Conservation (phyloP, 2,113 vertebrate genomes). For the Lathamus discolor region DNA sequence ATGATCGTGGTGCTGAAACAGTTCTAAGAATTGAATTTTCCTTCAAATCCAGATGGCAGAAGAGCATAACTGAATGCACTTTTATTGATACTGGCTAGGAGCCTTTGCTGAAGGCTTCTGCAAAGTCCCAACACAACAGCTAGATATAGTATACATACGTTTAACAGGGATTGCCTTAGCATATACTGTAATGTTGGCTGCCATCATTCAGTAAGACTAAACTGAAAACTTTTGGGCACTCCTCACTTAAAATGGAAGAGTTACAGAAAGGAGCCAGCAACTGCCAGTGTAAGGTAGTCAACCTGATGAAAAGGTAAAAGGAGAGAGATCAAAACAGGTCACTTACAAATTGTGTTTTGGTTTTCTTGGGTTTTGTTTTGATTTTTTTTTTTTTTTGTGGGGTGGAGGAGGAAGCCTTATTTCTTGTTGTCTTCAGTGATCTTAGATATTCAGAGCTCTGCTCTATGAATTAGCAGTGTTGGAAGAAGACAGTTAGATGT, state of each 20-base stretch:
- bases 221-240: neutral
- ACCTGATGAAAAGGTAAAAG: neutral
- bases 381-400: neutral
- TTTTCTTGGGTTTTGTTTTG: neutral
- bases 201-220: neutral
- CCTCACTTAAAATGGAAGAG: neutral
- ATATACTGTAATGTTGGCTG: neutral
- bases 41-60: neutral
- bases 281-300: neutral
- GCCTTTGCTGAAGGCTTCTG: neutral
- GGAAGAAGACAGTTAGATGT: neutral
- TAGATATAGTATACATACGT: neutral
- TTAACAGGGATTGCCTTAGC: neutral
- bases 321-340: neutral
- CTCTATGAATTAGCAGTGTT: neutral
- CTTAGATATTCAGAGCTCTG: neutral
- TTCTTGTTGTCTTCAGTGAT: neutral
- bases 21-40: neutral
- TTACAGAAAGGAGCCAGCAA: neutral
- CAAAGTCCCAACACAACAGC: neutral
- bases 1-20: neutral
- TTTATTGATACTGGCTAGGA: neutral
- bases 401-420: accelerated
- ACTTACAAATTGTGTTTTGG: neutral
- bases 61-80: neutral